Evolutionary conservation across 2,888 invertebrate genomes (phyloP).

Genomic region (Pedicia rivosa): DNA sequence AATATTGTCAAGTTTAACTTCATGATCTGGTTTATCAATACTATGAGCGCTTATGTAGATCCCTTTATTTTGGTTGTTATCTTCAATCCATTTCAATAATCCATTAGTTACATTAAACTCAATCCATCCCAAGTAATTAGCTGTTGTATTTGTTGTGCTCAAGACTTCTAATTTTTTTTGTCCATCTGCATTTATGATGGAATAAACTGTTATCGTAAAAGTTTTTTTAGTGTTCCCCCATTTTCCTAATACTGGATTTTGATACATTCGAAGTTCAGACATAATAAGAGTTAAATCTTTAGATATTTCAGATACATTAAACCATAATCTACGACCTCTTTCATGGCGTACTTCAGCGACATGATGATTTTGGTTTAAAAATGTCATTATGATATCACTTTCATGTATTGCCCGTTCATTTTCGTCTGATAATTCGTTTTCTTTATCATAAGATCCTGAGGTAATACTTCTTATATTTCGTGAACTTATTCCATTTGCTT

Average conservation of each 20-base stretch:
- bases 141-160: conserved; percentile 60
- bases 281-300: conserved; percentile 63
- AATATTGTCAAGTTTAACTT: conserved; percentile 69
- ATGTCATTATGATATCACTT: conserved; percentile 91
- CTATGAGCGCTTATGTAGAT: conserved; percentile 68
- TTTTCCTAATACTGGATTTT: conserved; percentile 31
- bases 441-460: conserved; percentile 35
- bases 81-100: conserved; percentile 60
- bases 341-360: conserved; percentile 65
- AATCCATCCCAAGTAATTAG: conserved; percentile 69
- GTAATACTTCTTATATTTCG: conserved; percentile 37
- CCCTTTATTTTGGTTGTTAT: conserved; percentile 67
- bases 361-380: conserved; percentile 75
- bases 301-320: conserved; percentile 79
- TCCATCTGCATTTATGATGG: conserved; percentile 19
- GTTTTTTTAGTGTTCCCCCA: conserved; percentile 21
- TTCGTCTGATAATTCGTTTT: conserved; percentile 51
- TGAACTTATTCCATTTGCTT: conserved; percentile 35
- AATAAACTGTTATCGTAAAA: conserved; percentile 28
- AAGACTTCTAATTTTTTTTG: conserved; percentile 58
- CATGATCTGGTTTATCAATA: conserved; percentile 55
- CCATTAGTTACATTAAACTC: conserved; percentile 70
- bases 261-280: conserved; percentile 75
- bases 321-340: conserved; percentile 78
- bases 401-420: conserved; percentile 75